A percentile compares a stretch with the other conserved stretches of the same genome.
These are phyloP conservation scores for Trididemnum nubilum DNA, from an alignment of 23 tunicate genomes.

Conservation along the genomic window DNA sequence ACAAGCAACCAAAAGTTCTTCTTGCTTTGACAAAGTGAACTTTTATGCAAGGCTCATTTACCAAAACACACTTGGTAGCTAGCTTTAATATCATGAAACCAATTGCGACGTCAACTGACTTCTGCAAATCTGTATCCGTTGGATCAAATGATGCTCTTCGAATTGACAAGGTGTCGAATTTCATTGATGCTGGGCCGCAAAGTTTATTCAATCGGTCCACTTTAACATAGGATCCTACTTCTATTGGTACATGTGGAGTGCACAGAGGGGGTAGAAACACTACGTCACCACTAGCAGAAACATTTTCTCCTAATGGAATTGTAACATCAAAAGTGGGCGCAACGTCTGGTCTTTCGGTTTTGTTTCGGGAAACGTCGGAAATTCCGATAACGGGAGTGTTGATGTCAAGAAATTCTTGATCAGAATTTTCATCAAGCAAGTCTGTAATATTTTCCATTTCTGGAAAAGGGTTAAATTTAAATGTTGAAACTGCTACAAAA, in stretches of 20 bases:
- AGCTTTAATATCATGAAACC: neutral
- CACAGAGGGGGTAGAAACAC: neutral
- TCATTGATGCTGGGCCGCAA: neutral
- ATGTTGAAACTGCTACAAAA: conserved; percentile 13
- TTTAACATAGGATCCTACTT: neutral
- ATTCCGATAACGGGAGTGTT: conserved; percentile 29
- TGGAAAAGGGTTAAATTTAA: conserved; percentile 24
- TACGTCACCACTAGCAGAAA: neutral
- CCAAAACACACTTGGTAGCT: neutral
- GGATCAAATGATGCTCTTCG: neutral
- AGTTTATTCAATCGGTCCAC: neutral
- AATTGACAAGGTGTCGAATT: neutral
- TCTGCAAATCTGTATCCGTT: neutral
- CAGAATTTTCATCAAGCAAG: neutral
- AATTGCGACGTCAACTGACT: neutral
- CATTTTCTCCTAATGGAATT: neutral
- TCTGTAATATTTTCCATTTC: neutral
- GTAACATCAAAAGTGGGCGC: conserved; percentile 3
- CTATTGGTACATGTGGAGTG: neutral
- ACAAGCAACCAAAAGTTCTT: neutral
- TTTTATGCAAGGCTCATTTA: conserved; percentile 33
- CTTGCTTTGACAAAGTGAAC: neutral
- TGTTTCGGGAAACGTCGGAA: neutral
- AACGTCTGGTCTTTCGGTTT: neutral
- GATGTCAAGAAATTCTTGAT: neutral